These are phyloP conservation scores for Bothrops jararaca DNA, from an alignment of 2,113 vertebrate species.

Conservation along the genomic window DNA sequence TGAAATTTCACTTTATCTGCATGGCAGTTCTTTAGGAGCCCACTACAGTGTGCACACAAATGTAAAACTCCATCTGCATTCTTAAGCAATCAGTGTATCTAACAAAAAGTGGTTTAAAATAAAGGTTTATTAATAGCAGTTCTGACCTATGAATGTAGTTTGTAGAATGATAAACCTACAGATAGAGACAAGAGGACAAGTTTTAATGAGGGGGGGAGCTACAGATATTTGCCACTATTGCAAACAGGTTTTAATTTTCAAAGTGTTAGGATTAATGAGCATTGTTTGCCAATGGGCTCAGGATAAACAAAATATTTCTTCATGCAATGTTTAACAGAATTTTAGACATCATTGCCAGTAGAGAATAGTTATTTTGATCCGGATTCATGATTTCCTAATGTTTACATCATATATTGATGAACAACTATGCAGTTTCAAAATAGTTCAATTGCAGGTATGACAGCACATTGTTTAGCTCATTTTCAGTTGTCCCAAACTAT, in stretches of 20 bases:
- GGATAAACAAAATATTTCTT: neutral
- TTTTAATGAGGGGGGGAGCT: neutral
- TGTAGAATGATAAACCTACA: neutral
- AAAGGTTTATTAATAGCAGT: neutral
- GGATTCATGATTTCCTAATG: neutral
- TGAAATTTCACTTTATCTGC: neutral
- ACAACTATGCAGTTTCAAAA: neutral
- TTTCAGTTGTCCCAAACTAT: neutral
- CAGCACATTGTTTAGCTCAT: neutral
- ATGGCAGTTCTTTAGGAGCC: neutral
- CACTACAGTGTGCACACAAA: neutral
- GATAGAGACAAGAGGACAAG: neutral
- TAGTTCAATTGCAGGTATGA: neutral
- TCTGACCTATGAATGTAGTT: neutral
- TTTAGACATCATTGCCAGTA: neutral
- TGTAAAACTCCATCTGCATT: neutral
- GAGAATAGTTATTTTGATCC: neutral
- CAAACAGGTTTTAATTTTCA: neutral
- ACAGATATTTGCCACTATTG: too few species aligned
- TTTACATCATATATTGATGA: neutral
- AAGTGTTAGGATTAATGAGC: neutral
- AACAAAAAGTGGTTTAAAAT: neutral
- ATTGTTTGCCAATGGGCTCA: neutral
- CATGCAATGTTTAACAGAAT: neutral
- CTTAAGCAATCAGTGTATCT: neutral